A percentile compares a stretch with the other conserved stretches of the same genome.
These are phyloP conservation scores for Liasis olivaceus DNA, from an alignment of 2,797 vertebrate genomes.

Conservation along the genomic window DNA sequence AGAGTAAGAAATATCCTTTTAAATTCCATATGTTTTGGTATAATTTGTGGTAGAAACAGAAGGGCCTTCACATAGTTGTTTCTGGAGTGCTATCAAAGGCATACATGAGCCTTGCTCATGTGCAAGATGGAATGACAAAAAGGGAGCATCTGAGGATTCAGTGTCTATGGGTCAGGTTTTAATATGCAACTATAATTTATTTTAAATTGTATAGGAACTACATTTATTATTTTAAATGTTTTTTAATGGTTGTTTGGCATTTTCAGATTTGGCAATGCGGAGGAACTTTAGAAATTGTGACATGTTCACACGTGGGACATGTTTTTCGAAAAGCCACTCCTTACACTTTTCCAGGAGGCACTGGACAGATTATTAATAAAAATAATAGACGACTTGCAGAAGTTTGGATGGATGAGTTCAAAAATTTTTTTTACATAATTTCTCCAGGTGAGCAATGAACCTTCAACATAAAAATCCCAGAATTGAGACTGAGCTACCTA, in stretches of 20 bases:
- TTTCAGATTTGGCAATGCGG: slow-evolving; percentile 98
- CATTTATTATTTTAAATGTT: background rate
- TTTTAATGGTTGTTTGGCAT: background rate
- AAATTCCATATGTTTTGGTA: background rate
- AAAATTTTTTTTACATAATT: slow-evolving; percentile 99
- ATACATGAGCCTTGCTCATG: background rate
- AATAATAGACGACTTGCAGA: slow-evolving; percentile 97
- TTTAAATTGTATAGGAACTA: background rate
- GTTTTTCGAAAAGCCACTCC: slow-evolving; percentile 98
- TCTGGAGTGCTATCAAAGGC: background rate
- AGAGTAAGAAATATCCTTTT: slow-evolving; percentile 81
- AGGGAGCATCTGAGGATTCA: background rate
- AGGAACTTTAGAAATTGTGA: slow-evolving; percentile 96
- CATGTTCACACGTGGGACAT: slow-evolving; percentile 98
- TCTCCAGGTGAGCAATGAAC: slow-evolving; percentile 87
- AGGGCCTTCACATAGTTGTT: slow-evolving; percentile 26
- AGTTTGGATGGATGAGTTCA: slow-evolving; percentile 99
- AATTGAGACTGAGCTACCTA: background rate
- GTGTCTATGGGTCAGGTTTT: background rate
- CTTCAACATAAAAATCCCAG: background rate
- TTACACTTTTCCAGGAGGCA: slow-evolving; percentile 97
- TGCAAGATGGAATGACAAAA: background rate
- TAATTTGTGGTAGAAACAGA: background rate
- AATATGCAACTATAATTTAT: background rate
- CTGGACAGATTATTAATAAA: slow-evolving; percentile 99